Evolutionary conservation across 2,888 invertebrate species (phyloP), one percentile per base, ranked within the genome.

Genomic region (Eristalis tenax): DNA sequence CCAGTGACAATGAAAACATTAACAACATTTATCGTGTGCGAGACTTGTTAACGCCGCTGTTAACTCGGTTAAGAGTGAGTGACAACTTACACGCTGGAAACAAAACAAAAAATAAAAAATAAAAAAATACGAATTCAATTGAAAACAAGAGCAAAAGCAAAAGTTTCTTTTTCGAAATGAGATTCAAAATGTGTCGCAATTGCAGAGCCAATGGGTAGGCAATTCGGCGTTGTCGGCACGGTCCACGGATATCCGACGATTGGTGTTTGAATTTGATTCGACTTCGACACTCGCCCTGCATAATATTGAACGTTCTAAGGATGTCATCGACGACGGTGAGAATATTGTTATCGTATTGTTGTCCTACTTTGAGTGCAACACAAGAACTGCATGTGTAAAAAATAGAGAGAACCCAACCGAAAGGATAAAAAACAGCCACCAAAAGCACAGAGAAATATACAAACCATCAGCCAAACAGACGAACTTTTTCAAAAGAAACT

Each of bases 291-390:
- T 23, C 64, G 22, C 5, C n/a, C 35, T 66, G 57, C 43, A 77
- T 82, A 38, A 79, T 50, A 74, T 32, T 71, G 28, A n/a, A 75
- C 63, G 68, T 56, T 76, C 68, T 76, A 77, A 86, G 69, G 85
- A 86, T 82, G 85, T 82, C 74, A 69, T 74, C 85, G 77, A 82
- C 85, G 77, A 82, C 86, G 83, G 86, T 86, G 86, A 83, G 86
- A 86, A 86, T 86, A 86, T 86, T 86, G 74, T 70, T 86, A 86
- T 83, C 83, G 86, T 78, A 83, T 86, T 83, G 83, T 87, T 87
- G 87, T 75, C 87, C 87, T 73, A 87, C 81, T 83, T 87, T 87
- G 75, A 80, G 83, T 75, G 83, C 68, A 79, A 83, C 56, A 86
- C 68, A 73, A 83, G 57, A 22, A 79, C 68, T 79, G 79, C 83